Conservation (phyloP, 2,113 vertebrate species). For the Macquaria ambigua region DNA sequence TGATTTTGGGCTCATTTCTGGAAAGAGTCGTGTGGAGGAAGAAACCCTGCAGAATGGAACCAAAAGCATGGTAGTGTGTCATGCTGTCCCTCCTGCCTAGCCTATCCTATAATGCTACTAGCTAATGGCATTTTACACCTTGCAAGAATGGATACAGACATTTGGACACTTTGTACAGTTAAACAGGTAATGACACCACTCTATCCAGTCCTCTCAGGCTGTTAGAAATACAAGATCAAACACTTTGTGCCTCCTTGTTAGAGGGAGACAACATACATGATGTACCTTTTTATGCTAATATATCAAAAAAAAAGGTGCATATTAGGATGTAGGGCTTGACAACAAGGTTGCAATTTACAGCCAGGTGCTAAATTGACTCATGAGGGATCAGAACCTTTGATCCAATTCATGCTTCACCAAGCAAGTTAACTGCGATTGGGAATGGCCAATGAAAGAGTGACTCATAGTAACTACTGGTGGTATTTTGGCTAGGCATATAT, state of each 20-base stretch:
- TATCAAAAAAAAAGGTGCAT: background rate
- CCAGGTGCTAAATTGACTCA: background rate
- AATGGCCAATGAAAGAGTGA: background rate
- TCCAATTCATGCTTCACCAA: background rate
- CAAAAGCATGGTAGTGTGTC: background rate
- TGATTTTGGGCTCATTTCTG: slow-evolving; percentile 18
- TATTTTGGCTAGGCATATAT: background rate
- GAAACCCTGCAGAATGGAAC: slow-evolving; percentile 4
- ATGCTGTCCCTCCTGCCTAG: background rate
- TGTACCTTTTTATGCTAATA: background rate
- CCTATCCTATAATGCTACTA: background rate
- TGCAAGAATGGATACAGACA: slow-evolving; percentile 1
- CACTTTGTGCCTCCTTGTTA: background rate
- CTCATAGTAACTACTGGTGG: background rate
- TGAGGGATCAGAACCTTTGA: background rate
- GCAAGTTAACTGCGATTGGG: background rate
- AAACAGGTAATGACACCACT: background rate
- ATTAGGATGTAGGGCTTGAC: no score
- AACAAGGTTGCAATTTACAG: background rate
- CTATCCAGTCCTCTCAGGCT: background rate
- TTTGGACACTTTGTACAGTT: background rate
- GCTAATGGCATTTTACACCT: background rate
- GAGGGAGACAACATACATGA: background rate
- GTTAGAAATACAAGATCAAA: background rate
- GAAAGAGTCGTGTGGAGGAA: background rate